Conservation (phyloP, 2,888 invertebrate species). For the Thalpophila matura region DNA sequence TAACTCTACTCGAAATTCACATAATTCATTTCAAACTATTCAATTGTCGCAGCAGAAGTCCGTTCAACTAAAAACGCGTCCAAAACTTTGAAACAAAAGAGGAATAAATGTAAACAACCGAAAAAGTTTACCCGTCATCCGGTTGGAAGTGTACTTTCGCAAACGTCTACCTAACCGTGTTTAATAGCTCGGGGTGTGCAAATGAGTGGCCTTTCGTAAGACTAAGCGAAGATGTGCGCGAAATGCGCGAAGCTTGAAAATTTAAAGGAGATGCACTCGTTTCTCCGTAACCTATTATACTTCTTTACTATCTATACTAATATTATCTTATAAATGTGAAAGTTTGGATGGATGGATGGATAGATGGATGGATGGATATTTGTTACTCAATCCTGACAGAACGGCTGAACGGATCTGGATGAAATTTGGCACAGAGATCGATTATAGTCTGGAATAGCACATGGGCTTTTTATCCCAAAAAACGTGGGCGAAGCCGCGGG, state of each 20-base stretch:
- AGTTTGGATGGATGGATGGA: too few relatives aligned
- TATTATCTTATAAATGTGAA: too few relatives aligned
- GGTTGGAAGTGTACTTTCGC: slow-evolving; percentile 46
- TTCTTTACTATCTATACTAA: too few relatives aligned
- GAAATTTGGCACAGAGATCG: too few relatives aligned
- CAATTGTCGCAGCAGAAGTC: slow-evolving; percentile 1
- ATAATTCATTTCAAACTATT: slow-evolving; percentile 16
- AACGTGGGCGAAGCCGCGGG: too few relatives aligned
- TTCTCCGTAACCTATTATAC: too few relatives aligned
- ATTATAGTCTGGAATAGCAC: too few relatives aligned
- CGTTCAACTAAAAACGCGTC: slow-evolving; percentile 1
- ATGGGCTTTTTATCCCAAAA: too few relatives aligned
- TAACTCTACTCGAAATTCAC: too few relatives aligned
- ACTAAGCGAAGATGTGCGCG: slow-evolving; percentile 10
- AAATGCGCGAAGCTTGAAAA: slow-evolving; percentile 23
- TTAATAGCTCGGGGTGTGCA: slow-evolving; percentile 49
- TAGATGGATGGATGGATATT: too few relatives aligned
- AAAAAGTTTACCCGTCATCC: slow-evolving; percentile 38
- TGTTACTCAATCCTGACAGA: too few relatives aligned
- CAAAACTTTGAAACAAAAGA: slow-evolving; percentile 26
- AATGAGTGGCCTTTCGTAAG: slow-evolving; percentile 39
- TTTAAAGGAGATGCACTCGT: background rate
- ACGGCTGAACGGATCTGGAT: too few relatives aligned
- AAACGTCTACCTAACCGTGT: slow-evolving; percentile 43
- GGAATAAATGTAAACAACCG: slow-evolving; percentile 31